Evolutionary conservation across 2,888 invertebrate species (phyloP), one percentile per base, ranked within the genome.

Genomic region (Ephialtes manifestator): DNA sequence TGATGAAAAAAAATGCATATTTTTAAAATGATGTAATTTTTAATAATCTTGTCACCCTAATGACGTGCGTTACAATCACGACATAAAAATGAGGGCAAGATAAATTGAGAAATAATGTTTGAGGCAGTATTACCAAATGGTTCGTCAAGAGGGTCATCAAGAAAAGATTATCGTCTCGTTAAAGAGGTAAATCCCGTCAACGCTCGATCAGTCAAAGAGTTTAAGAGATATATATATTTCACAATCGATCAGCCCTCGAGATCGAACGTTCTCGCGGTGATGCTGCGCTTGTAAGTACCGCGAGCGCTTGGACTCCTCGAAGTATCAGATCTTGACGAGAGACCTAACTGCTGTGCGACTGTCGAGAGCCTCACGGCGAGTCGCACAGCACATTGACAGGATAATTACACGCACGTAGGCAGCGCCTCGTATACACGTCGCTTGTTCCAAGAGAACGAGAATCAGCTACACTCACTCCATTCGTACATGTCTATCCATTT

Each of bases 381-480:
- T 58, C 43, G 51, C 85, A n/a, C n/a, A n/a, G 86, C 83, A 87
- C 91, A 91, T 92, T 90, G 91, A 91, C 92, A 90, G 89, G 90
- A 91, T 91, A 92, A 91, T 91, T 91, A 90, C 90, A 89, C 86
- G 89, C 84, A 87, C 88, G 90, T 90, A 89, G 89, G 90, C 81
- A 65, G 87, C 46, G 80, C 86, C 70, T 85, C 81, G 35, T 75
- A 74, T 76, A 80, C 81, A 35, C 71, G 83, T 76, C 79, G 83
- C 63, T 74, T 58, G 75, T 48, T 79, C 78, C 68, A 76, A 77
- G 72, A 71, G 83, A 81, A 58, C 68, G 79, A 75, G 58, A 70
- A 60, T 70, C 83, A 55, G 51, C 77, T 74, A 67, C 71, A 13
- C 18, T 48, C 70, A 48, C 13, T 75, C 81, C 31, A 78, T 79